phyloP scores from a whole-genome alignment of 2,113 vertebrate species.

The Eidolon helvum region DNA sequence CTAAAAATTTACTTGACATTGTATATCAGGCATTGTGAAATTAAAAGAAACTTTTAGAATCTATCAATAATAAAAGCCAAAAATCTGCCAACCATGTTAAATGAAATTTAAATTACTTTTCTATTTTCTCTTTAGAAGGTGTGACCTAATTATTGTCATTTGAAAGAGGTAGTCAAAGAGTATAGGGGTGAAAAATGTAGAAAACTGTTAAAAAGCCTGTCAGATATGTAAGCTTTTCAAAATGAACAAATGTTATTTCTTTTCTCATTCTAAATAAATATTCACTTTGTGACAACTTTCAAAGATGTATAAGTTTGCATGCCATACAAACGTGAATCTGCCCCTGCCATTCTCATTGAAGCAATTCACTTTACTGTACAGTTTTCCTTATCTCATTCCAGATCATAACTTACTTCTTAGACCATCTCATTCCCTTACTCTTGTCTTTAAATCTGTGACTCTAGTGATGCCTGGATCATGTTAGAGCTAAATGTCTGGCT shows the following conservation, averaged over 20 bases:
- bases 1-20: not conserved
- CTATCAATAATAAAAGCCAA: not conserved
- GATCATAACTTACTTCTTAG: not conserved
- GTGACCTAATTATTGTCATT: not conserved
- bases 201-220: not conserved
- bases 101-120: not conserved
- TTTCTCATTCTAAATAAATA: constrained; percentile 18
- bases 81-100: not conserved
- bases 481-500: not conserved
- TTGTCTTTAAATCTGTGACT: constrained; percentile 9
- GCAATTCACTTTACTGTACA: not conserved
- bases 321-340: not conserved
- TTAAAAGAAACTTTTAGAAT: constrained; percentile 1
- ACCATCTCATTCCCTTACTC: not conserved
- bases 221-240: not conserved
- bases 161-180: not conserved
- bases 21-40: not conserved
- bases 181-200: not conserved
- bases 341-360: not conserved
- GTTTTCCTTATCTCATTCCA: not conserved
- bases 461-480: not conserved
- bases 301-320: not conserved
- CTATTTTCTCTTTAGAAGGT: not conserved
- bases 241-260: not conserved
- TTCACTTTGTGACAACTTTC: not conserved